Percentiles rank a stretch among this genome's conserved stretches.
These are phyloP conservation scores for Thymelicus lineola DNA, from an alignment of 2,888 invertebrate species.

Conservation along the genomic window DNA sequence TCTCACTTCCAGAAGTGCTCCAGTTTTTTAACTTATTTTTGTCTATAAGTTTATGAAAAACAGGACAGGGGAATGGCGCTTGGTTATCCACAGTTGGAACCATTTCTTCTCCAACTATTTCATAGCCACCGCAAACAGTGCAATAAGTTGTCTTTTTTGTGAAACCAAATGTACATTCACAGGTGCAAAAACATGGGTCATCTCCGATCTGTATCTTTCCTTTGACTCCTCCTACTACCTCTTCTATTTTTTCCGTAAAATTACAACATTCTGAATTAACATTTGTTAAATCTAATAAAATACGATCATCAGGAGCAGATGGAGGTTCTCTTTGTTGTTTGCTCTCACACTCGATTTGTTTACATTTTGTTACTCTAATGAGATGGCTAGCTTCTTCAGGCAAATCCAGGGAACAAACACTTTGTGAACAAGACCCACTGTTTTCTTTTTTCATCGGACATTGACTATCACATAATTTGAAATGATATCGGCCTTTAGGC, in stretches of 20 bases:
- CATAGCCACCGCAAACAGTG: slow-evolving; percentile 71
- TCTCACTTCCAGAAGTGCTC: slow-evolving; percentile 66
- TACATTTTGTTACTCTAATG: slow-evolving; percentile 60
- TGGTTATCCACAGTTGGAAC: slow-evolving; percentile 47
- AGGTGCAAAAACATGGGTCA: slow-evolving; percentile 71
- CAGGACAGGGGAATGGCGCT: slow-evolving; percentile 70
- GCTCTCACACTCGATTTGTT: slow-evolving; percentile 55
- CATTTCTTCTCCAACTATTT: slow-evolving; percentile 64
- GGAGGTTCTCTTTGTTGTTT: slow-evolving; percentile 53
- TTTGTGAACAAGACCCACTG: slow-evolving; percentile 47
- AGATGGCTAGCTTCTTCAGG: slow-evolving; percentile 51
- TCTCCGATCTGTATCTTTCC: slow-evolving; percentile 59
- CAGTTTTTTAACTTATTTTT: slow-evolving; percentile 61
- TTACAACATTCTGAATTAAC: slow-evolving; percentile 56
- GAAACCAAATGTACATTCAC: slow-evolving; percentile 73
- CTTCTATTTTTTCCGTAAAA: slow-evolving; percentile 55
- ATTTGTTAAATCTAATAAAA: slow-evolving; percentile 57
- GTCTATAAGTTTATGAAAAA: slow-evolving; percentile 68
- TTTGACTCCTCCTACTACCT: slow-evolving; percentile 58
- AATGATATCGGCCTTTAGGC: slow-evolving; percentile 41
- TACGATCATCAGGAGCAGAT: slow-evolving; percentile 55
- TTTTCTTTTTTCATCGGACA: slow-evolving; percentile 48
- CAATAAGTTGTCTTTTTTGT: slow-evolving; percentile 73
- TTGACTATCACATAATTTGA: slow-evolving; percentile 51
- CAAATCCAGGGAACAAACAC: slow-evolving; percentile 55